These are phyloP conservation scores for Drosophila cracens DNA, from an alignment of 2,888 invertebrate genomes.

Conservation along the genomic window DNA sequence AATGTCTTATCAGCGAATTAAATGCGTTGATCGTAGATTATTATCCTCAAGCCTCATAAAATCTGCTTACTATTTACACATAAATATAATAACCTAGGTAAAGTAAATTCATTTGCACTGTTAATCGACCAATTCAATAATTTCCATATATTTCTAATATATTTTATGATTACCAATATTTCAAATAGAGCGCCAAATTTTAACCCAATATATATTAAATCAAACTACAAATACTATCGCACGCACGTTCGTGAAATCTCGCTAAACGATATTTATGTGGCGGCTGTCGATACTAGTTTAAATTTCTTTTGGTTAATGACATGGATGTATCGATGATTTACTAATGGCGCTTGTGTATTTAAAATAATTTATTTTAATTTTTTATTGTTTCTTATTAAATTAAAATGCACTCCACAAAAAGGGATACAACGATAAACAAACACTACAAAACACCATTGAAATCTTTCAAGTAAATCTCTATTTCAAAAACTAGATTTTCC, in stretches of 20 bases:
- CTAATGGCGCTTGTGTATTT: neutral
- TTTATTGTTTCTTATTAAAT: neutral
- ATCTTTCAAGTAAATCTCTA: neutral
- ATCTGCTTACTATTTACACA: neutral
- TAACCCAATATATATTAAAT: conserved; percentile 10
- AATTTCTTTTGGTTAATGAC: neutral
- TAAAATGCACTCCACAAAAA: neutral
- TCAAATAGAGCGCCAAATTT: conserved; percentile 5
- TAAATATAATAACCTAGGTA: neutral
- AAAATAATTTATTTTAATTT: neutral
- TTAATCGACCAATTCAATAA: neutral
- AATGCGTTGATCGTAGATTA: conserved; percentile 8
- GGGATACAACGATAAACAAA: neutral
- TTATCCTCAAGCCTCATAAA: neutral
- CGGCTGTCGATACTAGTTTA: conserved; percentile 10
- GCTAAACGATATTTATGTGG: conserved; percentile 9
- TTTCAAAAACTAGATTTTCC: neutral
- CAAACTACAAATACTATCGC: neutral
- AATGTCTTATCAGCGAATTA: conserved; percentile 4
- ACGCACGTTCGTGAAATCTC: neutral
- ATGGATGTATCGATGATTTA: neutral
- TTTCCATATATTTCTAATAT: neutral
- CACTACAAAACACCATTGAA: neutral
- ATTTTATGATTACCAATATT: neutral
- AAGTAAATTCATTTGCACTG: neutral